Base-by-base conservation (phyloP, 2,888 invertebrate genomes). In the Drymonia ruficornis region DNA sequence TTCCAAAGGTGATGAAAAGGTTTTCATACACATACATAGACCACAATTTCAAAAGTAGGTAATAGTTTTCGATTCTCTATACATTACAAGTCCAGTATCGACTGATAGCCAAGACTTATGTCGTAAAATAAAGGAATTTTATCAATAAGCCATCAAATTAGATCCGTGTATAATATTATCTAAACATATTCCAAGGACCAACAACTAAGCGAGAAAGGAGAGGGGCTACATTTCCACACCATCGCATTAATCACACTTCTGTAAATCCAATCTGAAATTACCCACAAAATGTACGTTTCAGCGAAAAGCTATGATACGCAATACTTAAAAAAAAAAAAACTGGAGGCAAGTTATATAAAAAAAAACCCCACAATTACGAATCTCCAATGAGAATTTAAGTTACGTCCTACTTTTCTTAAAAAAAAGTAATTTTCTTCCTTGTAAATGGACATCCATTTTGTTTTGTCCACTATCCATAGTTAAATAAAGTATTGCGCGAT, bases 171-270 rank as follows among this genome's bases (percentile, higher is more conserved):
- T 47, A 8, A 16, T 12, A 45, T 48, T 18, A 55, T 49, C 53
- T 60, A 63, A 12, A 47, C 34, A 47, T 34, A 47, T 34, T 49
- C 57, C 53, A 47, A 18, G 34, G 15, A 56, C 54, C 63, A 72
- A 69, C 54, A 16, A 64, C 46, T 63, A 70, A 70, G 70, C 70
- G 28, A 50, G 59, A 55, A 49, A 54, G 44, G 47, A 60, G 63
- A 70, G 61, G 65, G 52, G 57, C 61, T 61, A 69, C 54, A 58
- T 61, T 61, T 73, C 69, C 76, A 77, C 72, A 76, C 77, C 72
- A 74, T 71, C 61, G 67, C 71, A 44, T 44, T 71, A 69, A 56
- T 56, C 63, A 74, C 61, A 70, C 57, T 31, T 53, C 53, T 48
- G 54, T 46, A 49, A 59, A 57, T 69, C 23, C 28, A 45, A 19